Evolutionary conservation across 2,888 invertebrate genomes (phyloP).

Genomic region (Pteria penguin): DNA sequence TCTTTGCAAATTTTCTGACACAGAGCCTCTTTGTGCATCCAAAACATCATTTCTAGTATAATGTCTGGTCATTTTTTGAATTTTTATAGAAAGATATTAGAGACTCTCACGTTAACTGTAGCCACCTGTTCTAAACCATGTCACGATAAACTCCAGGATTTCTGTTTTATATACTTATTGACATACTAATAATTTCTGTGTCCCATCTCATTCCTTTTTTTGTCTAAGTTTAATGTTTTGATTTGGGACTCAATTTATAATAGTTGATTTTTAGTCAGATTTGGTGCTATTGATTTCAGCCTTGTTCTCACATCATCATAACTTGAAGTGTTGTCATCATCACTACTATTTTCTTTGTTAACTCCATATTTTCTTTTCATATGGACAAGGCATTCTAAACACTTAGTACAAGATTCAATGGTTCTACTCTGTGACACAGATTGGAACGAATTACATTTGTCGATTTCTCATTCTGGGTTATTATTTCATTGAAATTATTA

Average conservation of each 20-base stretch:
- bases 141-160: conserved; percentile 17
- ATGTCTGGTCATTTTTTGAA: conserved; percentile 25
- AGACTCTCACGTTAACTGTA: conserved; percentile 23
- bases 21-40: conserved; percentile 32
- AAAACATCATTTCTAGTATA: conserved; percentile 22
- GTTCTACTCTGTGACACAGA: background rate
- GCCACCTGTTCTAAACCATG: conserved; percentile 4
- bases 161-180: conserved; percentile 18
- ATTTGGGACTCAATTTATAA: conserved; percentile 4
- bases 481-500: background rate
- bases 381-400: background rate
- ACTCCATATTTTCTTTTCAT: background rate
- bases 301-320: background rate
- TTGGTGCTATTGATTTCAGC: conserved; percentile 8
- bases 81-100: conserved; percentile 28
- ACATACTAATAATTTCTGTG: conserved; percentile 12
- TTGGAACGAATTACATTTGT: background rate
- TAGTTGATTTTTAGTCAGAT: conserved; percentile 20
- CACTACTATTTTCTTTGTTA: background rate
- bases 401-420: background rate
- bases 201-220: conserved; percentile 14
- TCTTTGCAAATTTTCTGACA: background rate
- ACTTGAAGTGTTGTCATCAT: background rate
- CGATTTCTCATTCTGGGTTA: background rate
- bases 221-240: conserved; percentile 3